phyloP scores from a whole-genome alignment of 2,797 vertebrate species.

The Pseudochaenichthys georgianus region DNA sequence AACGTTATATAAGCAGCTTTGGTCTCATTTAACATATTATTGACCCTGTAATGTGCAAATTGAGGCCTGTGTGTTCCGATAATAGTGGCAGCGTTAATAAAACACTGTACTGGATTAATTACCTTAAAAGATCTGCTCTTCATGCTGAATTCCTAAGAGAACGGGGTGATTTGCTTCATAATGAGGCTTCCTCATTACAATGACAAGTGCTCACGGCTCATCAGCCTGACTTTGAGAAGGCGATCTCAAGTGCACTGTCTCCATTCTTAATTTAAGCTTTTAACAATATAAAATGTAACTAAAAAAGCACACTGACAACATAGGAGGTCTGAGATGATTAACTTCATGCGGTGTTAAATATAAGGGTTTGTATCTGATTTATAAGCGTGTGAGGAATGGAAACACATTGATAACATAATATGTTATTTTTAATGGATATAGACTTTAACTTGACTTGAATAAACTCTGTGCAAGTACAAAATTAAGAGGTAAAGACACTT shows the following conservation, averaged over 20 bases:
- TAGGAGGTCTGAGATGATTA: conserved; percentile 17
- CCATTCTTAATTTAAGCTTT: conserved; percentile 61
- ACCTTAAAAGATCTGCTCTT: conserved; percentile 75
- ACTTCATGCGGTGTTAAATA: conserved; percentile 1
- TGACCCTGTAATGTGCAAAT: conserved; percentile 54
- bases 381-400: not conserved
- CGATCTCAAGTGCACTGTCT: conserved; percentile 58
- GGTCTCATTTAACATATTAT: conserved; percentile 43
- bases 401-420: not conserved
- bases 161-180: conserved; percentile 82
- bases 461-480: not conserved
- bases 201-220: conserved; percentile 84
- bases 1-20: not conserved
- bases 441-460: not conserved
- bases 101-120: conserved; percentile 74
- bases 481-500: not conserved
- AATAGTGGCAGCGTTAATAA: conserved; percentile 52
- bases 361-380: not conserved
- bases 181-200: conserved; percentile 84
- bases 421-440: not conserved
- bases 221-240: conserved; percentile 80
- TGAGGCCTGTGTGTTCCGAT: conserved; percentile 40
- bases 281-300: conserved; percentile 62
- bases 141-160: conserved; percentile 80
- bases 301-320: conserved; percentile 32